Percentiles rank a stretch among this genome's conserved stretches.
Conservation (phyloP, 2,888 invertebrate genomes). For the Pammene aurita region DNA sequence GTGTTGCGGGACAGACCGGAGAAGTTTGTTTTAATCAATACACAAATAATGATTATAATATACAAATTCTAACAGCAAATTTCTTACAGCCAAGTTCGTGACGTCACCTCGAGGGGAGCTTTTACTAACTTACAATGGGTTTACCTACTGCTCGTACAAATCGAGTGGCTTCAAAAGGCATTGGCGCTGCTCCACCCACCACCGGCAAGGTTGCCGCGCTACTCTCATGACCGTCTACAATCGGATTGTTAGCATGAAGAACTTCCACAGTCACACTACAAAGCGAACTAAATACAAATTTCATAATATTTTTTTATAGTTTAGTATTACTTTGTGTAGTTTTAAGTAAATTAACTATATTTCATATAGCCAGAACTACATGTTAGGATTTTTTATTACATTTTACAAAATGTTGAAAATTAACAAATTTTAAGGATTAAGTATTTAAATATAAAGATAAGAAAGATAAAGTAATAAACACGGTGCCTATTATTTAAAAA, state of each 20-base stretch:
- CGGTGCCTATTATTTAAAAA: no score
- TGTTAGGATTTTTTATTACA: no score
- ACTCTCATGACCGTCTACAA: constrained; percentile 17
- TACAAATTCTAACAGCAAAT: no score
- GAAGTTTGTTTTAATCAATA: no score
- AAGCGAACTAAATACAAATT: constrained; percentile 11
- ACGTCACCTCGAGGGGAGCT: constrained; percentile 45
- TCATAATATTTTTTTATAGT: constrained; percentile 15
- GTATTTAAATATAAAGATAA: no score
- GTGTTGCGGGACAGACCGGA: no score
- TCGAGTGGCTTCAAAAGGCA: constrained; percentile 4
- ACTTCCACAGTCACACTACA: constrained; percentile 21
- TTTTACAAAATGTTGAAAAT: no score
- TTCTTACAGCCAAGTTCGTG: constrained; percentile 23
- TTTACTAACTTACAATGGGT: constrained; percentile 43
- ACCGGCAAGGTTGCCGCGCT: constrained; percentile 8
- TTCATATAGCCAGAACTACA: no score
- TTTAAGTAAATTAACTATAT: background rate
- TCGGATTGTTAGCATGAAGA: background rate
- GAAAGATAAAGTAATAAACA: no score
- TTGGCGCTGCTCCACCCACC: constrained; percentile 33
- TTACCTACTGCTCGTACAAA: background rate
- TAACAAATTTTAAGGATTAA: no score
- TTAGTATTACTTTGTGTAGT: background rate
- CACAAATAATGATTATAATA: no score